Base-by-base conservation (phyloP, 2,888 invertebrate genomes). In the Masnerella sp. region DNA sequence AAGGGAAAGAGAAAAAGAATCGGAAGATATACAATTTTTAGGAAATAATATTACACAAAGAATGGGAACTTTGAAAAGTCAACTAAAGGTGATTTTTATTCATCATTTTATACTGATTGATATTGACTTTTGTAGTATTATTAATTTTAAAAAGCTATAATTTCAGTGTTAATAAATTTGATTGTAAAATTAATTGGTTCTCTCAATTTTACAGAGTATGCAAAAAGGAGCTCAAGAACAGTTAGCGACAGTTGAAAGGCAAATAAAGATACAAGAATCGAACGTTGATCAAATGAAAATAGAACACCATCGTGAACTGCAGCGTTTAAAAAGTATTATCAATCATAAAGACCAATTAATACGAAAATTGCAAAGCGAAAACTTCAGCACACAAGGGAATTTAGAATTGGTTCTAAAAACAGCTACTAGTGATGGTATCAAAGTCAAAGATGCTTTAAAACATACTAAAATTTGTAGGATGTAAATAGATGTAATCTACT, bases 141-240 rank as follows among this genome's bases (percentile, higher is more conserved):
- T n/a, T n/a, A n/a, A n/a, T n/a, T n/a, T n/a, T n/a, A n/a, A n/a
- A n/a, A n/a, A n/a, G n/a, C n/a, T n/a, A n/a, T n/a, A n/a, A n/a
- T n/a, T n/a, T n/a, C n/a, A n/a, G n/a, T n/a, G n/a, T n/a, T n/a
- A n/a, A n/a, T n/a, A n/a, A n/a, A n/a, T n/a, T n/a, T n/a, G n/a
- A n/a, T n/a, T n/a, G n/a, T n/a, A n/a, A n/a, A n/a, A n/a, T n/a
- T n/a, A n/a, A n/a, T n/a, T n/a, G n/a, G n/a, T 89, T 40, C 38
- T 76, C 54, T 17, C 18, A 40, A 22, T 43, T 47, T 54, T 45
- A 11, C 76, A 90, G 90, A 88, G 84, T 59, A 89, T 90, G 9
- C 89, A 90, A 78, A 88, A 88, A 76, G 89, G 88, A 54, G 89
- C 90, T 2, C 89, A 88, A 83, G 88, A 90, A 64, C 89, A 90